Percentiles rank a stretch among this genome's conserved stretches.
These are phyloP conservation scores for Dendroctonus ponderosae DNA, from an alignment of 1,140 invertebrate genomes.

Conservation along the genomic window DNA sequence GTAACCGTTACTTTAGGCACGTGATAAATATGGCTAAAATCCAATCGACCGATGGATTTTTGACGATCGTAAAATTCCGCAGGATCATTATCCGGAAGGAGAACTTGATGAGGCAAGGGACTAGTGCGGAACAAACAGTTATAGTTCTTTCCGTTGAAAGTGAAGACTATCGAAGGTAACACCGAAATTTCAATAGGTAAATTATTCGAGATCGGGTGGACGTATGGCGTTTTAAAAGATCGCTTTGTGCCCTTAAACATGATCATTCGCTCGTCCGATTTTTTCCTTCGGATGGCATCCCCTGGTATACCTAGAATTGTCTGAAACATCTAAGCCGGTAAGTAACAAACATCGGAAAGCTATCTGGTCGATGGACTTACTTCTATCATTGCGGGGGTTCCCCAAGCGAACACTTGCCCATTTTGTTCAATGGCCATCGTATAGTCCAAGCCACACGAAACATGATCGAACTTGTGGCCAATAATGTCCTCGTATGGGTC, in stretches of 20 bases:
- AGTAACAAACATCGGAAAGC: not conserved
- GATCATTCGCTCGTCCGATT: slow-evolving; percentile 52
- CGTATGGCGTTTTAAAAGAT: slow-evolving; percentile 53
- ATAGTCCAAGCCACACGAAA: slow-evolving; percentile 69
- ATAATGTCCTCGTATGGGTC: slow-evolving; percentile 42
- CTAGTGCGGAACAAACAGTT: slow-evolving; percentile 18
- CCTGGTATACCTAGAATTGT: slow-evolving; percentile 50
- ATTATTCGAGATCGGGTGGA: slow-evolving; percentile 40
- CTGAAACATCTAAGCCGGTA: slow-evolving; percentile 37
- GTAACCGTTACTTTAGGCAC: slow-evolving; percentile 42
- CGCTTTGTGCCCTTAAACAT: slow-evolving; percentile 55
- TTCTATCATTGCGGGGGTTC: slow-evolving; percentile 63
- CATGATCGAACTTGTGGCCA: slow-evolving; percentile 45
- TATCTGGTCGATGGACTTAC: slow-evolving; percentile 40
- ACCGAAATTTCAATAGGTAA: slow-evolving; percentile 48
- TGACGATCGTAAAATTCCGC: slow-evolving; percentile 4
- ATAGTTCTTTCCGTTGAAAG: slow-evolving; percentile 35
- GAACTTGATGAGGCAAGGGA: slow-evolving; percentile 34
- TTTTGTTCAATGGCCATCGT: slow-evolving; percentile 64
- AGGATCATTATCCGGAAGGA: slow-evolving; percentile 37
- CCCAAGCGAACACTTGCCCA: slow-evolving; percentile 62
- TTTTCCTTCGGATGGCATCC: slow-evolving; percentile 46
- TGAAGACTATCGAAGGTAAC: slow-evolving; percentile 47
- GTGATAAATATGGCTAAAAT: slow-evolving; percentile 39
- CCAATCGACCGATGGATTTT: slow-evolving; percentile 1